Evolutionary conservation across 2,888 invertebrate species (phyloP).

Genomic region (Parnassius glacialis): DNA sequence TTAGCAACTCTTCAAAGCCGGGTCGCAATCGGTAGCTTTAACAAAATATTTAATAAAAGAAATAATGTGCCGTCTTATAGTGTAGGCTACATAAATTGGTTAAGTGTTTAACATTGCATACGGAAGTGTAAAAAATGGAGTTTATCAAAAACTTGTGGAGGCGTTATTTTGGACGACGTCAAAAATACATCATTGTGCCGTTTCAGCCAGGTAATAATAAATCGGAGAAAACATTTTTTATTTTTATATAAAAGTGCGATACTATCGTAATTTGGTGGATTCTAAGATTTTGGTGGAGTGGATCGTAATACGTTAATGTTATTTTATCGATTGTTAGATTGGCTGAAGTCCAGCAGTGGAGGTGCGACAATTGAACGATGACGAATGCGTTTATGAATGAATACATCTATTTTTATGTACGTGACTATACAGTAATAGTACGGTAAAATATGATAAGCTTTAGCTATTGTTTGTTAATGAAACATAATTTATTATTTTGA

Average conservation of each 20-base stretch:
- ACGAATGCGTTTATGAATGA: slow-evolving; percentile 31
- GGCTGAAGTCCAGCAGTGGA: slow-evolving; percentile 45
- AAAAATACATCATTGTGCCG: slow-evolving; percentile 64
- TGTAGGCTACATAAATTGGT: slow-evolving; percentile 9
- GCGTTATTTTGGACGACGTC: slow-evolving; percentile 58
- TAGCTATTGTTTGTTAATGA: too few species aligned
- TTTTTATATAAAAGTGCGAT: not conserved
- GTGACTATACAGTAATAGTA: too few species aligned
- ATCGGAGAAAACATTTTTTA: not conserved
- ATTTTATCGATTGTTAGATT: slow-evolving; percentile 37
- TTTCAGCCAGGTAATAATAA: slow-evolving; percentile 65
- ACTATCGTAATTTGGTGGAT: not conserved
- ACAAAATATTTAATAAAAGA: slow-evolving; percentile 16
- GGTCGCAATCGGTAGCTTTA: slow-evolving; percentile 28
- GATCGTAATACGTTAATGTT: too few species aligned
- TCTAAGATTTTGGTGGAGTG: too few species aligned
- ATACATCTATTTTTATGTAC: not conserved
- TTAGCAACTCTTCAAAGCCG: slow-evolving; percentile 50
- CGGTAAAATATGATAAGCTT: too few species aligned
- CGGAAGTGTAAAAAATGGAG: slow-evolving; percentile 47
- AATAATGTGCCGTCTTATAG: slow-evolving; percentile 34
- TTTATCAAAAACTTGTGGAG: slow-evolving; percentile 66
- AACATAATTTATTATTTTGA: too few species aligned
- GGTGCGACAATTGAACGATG: slow-evolving; percentile 40
- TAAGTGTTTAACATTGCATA: slow-evolving; percentile 29